These are phyloP conservation scores for Anas platyrhynchos DNA, from an alignment of 2,113 vertebrate genomes.

Conservation along the genomic window DNA sequence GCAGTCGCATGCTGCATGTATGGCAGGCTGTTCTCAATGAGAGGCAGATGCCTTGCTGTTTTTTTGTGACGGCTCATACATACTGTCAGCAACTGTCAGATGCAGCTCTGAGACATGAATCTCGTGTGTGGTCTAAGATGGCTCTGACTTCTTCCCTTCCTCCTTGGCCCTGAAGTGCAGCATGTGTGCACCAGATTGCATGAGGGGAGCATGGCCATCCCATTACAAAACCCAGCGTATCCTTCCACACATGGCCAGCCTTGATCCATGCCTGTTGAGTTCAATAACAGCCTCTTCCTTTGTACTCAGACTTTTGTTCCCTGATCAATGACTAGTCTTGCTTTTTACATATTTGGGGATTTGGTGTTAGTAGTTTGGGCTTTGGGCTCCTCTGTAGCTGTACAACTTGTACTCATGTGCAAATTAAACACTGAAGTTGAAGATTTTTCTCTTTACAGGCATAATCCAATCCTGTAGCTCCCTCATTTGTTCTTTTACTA, in stretches of 20 bases:
- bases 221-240: background rate
- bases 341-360: background rate
- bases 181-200: background rate
- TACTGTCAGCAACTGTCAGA: background rate
- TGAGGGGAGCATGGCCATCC: background rate
- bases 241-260: accelerated
- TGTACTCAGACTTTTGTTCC: background rate
- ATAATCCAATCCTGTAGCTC: background rate
- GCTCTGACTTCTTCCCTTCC: background rate
- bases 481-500: background rate
- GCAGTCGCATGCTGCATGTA: accelerated
- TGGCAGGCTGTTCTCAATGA: background rate
- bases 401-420: background rate
- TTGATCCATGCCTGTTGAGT: background rate
- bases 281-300: background rate
- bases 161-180: background rate
- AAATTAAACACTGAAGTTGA: background rate
- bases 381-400: background rate
- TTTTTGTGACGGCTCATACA: background rate
- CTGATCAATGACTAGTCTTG: background rate
- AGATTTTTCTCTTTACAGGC: background rate
- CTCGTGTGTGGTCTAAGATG: background rate
- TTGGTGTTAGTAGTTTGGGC: background rate
- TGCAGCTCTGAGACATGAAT: background rate
- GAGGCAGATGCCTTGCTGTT: background rate